These are phyloP conservation scores for Megaceryle torquata DNA, from an alignment of 2,113 vertebrate species.

Conservation along the genomic window DNA sequence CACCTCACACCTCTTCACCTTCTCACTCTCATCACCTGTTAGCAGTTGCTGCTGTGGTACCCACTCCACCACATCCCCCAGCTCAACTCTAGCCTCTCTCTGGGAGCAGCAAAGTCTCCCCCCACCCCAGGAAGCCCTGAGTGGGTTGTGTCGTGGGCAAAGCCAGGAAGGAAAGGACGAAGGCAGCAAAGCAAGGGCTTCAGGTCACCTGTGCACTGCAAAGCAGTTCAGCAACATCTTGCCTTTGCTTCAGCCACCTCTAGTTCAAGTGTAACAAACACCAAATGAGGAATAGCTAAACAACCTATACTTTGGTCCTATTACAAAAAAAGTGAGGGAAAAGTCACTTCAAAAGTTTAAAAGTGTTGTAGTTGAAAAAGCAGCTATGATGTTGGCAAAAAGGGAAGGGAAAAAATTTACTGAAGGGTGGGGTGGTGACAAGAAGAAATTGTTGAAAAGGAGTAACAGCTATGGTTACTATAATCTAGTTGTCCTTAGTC, in stretches of 20 bases:
- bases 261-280: neutral
- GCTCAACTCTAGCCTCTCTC: neutral
- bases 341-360: neutral
- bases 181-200: neutral
- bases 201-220: neutral
- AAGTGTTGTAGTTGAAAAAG: neutral
- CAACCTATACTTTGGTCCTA: neutral
- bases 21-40: neutral
- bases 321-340: neutral
- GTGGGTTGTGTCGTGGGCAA: neutral
- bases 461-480: accelerated
- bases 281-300: neutral
- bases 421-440: neutral
- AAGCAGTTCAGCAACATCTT: neutral
- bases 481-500: neutral
- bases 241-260: neutral
- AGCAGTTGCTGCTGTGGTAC: accelerated
- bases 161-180: neutral
- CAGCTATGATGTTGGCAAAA: neutral
- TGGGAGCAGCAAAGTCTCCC: neutral
- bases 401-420: neutral
- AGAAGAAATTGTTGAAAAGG: neutral
- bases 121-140: accelerated
- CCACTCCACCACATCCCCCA: accelerated
- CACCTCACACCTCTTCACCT: neutral